A percentile compares a stretch with the other conserved stretches of the same genome.
phyloP scores from a whole-genome alignment of 2,113 vertebrate genomes.

The Dromiciops gliroides region DNA sequence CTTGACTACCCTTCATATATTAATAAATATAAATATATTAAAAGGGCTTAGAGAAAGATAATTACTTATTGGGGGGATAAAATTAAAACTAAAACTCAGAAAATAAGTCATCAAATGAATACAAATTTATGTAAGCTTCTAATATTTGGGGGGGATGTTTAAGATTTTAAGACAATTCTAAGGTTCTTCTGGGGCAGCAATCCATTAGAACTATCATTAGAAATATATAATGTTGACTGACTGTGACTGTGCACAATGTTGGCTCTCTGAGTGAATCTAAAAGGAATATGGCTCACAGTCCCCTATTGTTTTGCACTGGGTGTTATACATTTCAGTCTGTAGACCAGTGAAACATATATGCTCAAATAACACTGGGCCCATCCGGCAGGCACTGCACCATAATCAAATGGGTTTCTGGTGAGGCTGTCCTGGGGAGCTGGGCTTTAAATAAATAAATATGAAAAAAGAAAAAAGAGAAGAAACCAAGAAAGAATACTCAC shows the following conservation, averaged over 20 bases:
- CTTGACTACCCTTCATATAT: too few relatives aligned
- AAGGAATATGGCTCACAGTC: conserved; percentile 12
- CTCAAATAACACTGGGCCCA: background rate
- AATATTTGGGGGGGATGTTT: background rate
- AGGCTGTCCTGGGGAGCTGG: background rate
- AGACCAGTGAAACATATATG: background rate
- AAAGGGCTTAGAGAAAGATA: background rate
- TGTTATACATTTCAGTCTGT: background rate
- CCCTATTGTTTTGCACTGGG: conserved; percentile 2
- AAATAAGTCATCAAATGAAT: background rate
- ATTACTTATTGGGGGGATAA: background rate
- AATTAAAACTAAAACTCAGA: background rate
- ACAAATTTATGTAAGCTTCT: background rate
- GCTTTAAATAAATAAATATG: conserved; percentile 12
- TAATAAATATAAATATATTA: too few relatives aligned
- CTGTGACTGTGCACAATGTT: conserved; percentile 16
- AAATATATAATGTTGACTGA: conserved; percentile 28
- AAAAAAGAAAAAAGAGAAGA: conserved; percentile 21
- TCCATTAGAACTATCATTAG: conserved; percentile 8
- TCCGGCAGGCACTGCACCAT: background rate
- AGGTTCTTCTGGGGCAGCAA: background rate
- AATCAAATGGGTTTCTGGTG: background rate
- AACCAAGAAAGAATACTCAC: conserved; percentile 43
- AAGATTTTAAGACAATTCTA: background rate
- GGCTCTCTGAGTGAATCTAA: conserved; percentile 2